These are phyloP conservation scores for Falco punctatus DNA, from an alignment of 2,113 vertebrate genomes.

Conservation along the genomic window DNA sequence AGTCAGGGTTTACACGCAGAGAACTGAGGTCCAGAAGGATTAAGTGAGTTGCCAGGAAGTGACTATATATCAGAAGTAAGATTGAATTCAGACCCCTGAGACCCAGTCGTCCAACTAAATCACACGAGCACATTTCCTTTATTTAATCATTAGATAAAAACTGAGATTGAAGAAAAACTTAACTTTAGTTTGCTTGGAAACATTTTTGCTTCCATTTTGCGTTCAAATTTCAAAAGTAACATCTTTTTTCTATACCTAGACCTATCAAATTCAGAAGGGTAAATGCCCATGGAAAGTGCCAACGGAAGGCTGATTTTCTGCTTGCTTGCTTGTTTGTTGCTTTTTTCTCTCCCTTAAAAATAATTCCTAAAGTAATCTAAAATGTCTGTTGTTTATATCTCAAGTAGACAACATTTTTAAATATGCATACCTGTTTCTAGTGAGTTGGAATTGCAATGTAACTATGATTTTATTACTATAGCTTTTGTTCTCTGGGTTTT, in stretches of 20 bases:
- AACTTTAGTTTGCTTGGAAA: not conserved
- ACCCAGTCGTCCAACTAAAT: not conserved
- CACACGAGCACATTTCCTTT: not conserved
- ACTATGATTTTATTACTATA: conserved; percentile 35
- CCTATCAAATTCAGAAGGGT: not conserved
- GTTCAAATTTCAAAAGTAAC: not conserved
- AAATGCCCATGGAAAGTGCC: not conserved
- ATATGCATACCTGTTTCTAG: conserved; percentile 1
- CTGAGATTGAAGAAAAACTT: not conserved
- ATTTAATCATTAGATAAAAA: conserved; percentile 14
- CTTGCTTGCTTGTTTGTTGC: not conserved
- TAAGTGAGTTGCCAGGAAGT: conserved; percentile 1
- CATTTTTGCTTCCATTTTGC: not conserved
- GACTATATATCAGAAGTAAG: not conserved
- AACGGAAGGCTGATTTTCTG: not conserved
- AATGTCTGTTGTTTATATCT: not conserved
- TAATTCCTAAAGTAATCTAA: not conserved
- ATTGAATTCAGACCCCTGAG: conserved; percentile 15
- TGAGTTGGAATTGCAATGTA: conserved; percentile 16
- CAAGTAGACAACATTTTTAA: not conserved
- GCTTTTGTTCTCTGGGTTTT: conserved; percentile 62
- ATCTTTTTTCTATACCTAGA: not conserved
- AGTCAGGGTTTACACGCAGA: not conserved
- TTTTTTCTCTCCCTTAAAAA: not conserved
- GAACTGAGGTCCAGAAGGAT: not conserved